Evolutionary conservation across 2,888 invertebrate species (phyloP).

Genomic region (Drepanosiphum platanoidis): DNA sequence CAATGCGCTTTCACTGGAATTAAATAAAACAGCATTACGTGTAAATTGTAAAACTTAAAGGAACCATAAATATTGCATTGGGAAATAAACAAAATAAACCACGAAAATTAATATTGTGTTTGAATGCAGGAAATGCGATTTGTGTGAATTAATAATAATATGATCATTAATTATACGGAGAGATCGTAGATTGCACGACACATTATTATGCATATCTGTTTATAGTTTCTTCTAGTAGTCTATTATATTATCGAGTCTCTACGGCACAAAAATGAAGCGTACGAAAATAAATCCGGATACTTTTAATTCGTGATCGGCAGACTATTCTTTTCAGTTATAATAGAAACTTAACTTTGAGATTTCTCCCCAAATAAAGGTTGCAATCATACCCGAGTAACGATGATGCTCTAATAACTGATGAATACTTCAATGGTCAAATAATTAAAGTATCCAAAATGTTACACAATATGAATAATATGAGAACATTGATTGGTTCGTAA

Average conservation of each 20-base stretch:
- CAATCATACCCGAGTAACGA: neutral
- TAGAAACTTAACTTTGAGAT: neutral
- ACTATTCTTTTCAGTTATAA: neutral
- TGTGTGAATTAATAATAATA: neutral
- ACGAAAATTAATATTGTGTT: neutral
- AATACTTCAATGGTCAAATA: neutral
- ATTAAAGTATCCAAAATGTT: neutral
- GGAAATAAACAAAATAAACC: neutral
- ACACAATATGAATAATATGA: neutral
- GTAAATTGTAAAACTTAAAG: neutral
- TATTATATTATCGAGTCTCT: neutral
- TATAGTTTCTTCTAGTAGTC: neutral
- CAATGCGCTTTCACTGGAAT: conserved; percentile 38
- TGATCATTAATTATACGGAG: neutral
- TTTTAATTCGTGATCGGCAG: neutral
- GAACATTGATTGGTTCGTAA: too few relatives aligned
- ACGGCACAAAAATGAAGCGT: neutral
- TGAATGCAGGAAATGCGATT: neutral
- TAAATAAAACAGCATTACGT: conserved; percentile 13
- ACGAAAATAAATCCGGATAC: neutral
- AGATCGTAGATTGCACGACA: neutral
- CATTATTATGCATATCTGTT: neutral
- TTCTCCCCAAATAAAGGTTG: neutral
- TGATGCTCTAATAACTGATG: neutral
- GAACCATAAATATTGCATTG: neutral